Evolutionary conservation across 2,113 vertebrate genomes (phyloP), one percentile per base, ranked within the genome.

Genomic region (Thryonomys swinderianus): DNA sequence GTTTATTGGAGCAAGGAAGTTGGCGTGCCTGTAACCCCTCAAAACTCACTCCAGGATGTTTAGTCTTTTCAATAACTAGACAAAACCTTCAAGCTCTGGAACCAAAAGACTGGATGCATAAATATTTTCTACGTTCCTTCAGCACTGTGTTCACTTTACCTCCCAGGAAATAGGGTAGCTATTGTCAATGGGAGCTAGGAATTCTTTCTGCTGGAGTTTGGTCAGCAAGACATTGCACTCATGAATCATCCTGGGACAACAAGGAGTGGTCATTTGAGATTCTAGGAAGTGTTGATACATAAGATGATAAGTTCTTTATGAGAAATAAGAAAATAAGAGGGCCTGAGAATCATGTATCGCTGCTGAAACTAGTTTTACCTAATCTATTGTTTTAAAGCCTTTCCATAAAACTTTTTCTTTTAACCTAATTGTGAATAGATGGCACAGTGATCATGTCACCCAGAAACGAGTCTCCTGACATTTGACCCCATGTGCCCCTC

Each of bases 11-110:
- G 40, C 89, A 66, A 92, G 79, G 14, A 23, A 94, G 25, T 51
- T 73, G 89, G 88, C 62, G 71, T 64, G 45, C 7, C 88, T 90
- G 37, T 95, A 93, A 96, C 79, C 64, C 96, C 27, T 53, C 91
- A 96, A 79, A 94, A 12, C 37, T 96, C 62, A 66, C 84, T 96
- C 48, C 66, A 93, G 71, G 37, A 18, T 95, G 23, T 90, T 95
- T 81, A 93, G 25, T 96, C 37, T 83, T 88, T 53, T 88, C 55
- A 57, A 5, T 59, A 89, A 95, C 61, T 51, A 96, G 37, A 81
- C 84, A 88, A 78, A 95, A 23, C 0, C 27, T 32, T 55, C 76
- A 13, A 59, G 12, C 23, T n/a, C 34, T 90, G 25, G 67, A 73
- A 61, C 82, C 42, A 92, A 79, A 97, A 97, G 81, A 57, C 16